These are phyloP conservation scores for Diplosoma virens DNA, from an alignment of 23 tunicate species.

Conservation along the genomic window DNA sequence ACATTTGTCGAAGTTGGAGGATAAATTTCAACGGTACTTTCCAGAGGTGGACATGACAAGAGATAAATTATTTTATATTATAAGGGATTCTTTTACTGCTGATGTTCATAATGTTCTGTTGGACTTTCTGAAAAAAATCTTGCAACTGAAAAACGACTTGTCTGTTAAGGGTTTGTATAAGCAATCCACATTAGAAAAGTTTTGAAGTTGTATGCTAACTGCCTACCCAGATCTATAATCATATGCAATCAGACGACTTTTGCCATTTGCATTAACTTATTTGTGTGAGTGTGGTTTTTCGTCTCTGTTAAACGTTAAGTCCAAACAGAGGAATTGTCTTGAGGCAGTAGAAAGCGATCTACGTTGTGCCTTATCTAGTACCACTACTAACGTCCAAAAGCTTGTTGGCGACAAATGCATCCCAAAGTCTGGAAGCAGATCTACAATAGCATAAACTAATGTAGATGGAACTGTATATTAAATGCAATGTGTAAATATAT, in stretches of 20 bases:
- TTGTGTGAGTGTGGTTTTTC: neutral
- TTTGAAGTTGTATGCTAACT: neutral
- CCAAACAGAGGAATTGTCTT: neutral
- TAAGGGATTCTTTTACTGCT: neutral
- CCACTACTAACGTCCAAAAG: conserved; percentile 2
- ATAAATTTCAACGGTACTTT: neutral
- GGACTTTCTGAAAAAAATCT: conserved; percentile 9
- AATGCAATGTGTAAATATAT: too few species aligned
- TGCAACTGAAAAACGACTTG: conserved; percentile 14
- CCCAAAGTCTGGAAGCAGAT: too few species aligned
- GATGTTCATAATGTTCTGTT: neutral
- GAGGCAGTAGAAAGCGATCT: conserved; percentile 7
- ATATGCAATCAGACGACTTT: conserved; percentile 17
- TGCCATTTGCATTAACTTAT: conserved; percentile 12
- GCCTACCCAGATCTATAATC: conserved; percentile 9
- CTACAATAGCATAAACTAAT: too few species aligned
- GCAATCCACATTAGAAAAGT: conserved; percentile 22
- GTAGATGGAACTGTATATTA: too few species aligned
- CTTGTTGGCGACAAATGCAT: neutral
- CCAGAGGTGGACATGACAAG: conserved; percentile 1
- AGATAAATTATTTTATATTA: neutral
- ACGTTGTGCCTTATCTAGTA: neutral
- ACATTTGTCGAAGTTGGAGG: neutral
- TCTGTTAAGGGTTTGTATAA: neutral
- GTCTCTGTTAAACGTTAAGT: neutral